Evolutionary conservation across 2,888 invertebrate species (phyloP).

Genomic region (Clitarchus hookeri): DNA sequence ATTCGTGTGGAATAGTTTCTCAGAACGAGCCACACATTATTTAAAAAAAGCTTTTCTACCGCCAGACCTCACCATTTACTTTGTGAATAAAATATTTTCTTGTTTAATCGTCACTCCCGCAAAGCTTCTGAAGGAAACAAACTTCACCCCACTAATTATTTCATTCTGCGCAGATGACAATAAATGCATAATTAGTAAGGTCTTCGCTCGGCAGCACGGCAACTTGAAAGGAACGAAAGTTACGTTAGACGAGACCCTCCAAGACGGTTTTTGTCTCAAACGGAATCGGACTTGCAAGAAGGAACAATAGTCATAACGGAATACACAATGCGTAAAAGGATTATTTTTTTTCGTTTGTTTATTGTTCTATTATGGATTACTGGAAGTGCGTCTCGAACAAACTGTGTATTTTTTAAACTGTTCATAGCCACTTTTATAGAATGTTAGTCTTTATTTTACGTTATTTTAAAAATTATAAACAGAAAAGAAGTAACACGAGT

Average conservation of each 20-base stretch:
- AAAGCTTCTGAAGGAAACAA: background rate
- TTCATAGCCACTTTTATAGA: too few relatives aligned
- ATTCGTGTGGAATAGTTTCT: background rate
- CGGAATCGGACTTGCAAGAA: background rate
- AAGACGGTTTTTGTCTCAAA: background rate
- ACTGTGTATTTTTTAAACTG: too few relatives aligned
- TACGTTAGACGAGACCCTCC: too few relatives aligned
- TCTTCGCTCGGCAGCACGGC: background rate
- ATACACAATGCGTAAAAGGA: background rate
- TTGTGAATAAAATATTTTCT: background rate
- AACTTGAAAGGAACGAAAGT: background rate
- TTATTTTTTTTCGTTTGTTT: background rate
- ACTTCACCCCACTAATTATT: conserved; percentile 9
- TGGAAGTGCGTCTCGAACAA: background rate
- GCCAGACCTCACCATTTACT: background rate
- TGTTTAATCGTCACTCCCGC: background rate
- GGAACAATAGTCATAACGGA: background rate
- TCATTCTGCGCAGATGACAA: background rate
- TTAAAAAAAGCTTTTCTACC: background rate
- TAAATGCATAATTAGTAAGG: background rate
- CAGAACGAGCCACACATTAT: background rate
- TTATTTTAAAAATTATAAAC: too few relatives aligned
- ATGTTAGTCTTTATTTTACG: too few relatives aligned
- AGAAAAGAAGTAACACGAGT: too few relatives aligned
- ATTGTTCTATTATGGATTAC: background rate